These are phyloP conservation scores for Elephas maximus DNA, from an alignment of 2,113 vertebrate species.

Conservation along the genomic window DNA sequence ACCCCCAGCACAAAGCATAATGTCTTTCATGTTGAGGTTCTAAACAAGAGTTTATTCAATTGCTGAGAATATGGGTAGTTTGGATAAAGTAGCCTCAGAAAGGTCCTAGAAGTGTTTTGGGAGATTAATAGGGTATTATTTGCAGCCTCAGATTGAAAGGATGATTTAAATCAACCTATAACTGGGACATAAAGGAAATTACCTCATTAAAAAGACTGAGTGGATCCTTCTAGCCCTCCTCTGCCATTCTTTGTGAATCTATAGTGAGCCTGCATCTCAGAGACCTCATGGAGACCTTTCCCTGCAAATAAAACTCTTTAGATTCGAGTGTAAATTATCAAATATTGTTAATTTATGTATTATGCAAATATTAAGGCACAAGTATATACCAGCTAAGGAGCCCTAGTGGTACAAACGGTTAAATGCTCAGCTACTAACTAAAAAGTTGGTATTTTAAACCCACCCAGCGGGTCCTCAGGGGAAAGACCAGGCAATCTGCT, in stretches of 20 bases:
- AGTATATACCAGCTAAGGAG: neutral
- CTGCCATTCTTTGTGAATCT: neutral
- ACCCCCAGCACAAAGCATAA: neutral
- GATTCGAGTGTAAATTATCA: neutral
- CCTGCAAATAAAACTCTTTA: neutral
- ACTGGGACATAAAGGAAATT: neutral
- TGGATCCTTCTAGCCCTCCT: neutral
- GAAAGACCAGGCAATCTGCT: no score
- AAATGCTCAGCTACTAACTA: no score
- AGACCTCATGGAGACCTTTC: neutral
- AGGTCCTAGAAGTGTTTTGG: neutral
- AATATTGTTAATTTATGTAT: neutral
- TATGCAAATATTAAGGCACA: neutral
- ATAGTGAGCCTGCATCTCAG: neutral
- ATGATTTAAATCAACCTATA: neutral
- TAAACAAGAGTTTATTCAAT: slow-evolving; percentile 34
- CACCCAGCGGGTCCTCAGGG: no score
- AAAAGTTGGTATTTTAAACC: no score
- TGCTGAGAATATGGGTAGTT: neutral
- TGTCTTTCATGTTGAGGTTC: neutral
- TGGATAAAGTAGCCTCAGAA: neutral
- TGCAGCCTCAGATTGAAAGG: neutral
- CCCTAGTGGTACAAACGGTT: no score
- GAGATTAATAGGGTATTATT: neutral
- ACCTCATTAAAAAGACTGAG: neutral